phyloP scores from a whole-genome alignment of 2,113 vertebrate species.

The Aegithalos caudatus region DNA sequence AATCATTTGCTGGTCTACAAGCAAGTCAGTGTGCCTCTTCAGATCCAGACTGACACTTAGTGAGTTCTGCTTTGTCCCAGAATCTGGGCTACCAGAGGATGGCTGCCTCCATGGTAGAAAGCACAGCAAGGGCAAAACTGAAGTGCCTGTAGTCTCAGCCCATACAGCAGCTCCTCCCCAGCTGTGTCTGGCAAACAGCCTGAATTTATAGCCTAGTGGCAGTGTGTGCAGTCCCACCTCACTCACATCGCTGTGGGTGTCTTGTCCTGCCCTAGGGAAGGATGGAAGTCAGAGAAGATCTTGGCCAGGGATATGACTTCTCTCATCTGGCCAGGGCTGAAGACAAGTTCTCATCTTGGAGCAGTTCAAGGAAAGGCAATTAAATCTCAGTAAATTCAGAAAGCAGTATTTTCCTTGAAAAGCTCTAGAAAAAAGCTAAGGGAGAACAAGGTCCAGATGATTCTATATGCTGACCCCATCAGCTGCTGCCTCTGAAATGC shows the following conservation, averaged over 20 bases:
- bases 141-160: background rate
- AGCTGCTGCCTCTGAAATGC: background rate
- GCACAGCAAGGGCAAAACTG: accelerated
- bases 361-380: background rate
- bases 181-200: background rate
- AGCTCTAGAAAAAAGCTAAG: background rate
- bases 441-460: background rate
- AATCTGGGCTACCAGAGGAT: background rate
- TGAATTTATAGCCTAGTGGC: background rate
- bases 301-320: background rate
- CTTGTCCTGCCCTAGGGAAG: background rate
- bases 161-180: background rate
- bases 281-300: background rate
- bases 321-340: background rate
- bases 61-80: background rate
- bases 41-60: background rate
- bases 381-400: background rate
- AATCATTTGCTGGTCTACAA: background rate
- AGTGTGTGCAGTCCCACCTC: background rate
- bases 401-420: background rate
- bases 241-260: background rate
- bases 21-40: background rate
- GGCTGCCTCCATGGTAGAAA: background rate
- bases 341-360: background rate
- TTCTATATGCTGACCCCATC: background rate